These are phyloP conservation scores for Eristalis pertinax DNA, from an alignment of 2,888 invertebrate species.

Conservation along the genomic window DNA sequence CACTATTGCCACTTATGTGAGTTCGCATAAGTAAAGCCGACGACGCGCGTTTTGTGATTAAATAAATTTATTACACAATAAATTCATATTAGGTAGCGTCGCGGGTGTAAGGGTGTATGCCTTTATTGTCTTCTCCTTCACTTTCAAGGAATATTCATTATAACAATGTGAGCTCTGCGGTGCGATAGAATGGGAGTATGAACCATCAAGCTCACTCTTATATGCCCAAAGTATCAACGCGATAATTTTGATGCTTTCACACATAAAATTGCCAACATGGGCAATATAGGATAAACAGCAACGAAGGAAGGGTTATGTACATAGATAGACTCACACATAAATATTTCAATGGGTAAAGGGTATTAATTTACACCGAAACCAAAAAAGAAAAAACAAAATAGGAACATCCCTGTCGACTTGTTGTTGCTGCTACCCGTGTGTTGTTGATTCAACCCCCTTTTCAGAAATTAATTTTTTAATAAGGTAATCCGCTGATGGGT, in stretches of 20 bases:
- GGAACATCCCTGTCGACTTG: slow-evolving; percentile 41
- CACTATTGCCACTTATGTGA: slow-evolving; percentile 57
- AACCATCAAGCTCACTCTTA: slow-evolving; percentile 3
- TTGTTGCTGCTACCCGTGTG: not conserved
- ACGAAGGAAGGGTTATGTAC: slow-evolving; percentile 36
- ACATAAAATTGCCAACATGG: slow-evolving; percentile 55
- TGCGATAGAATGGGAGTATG: slow-evolving; percentile 20
- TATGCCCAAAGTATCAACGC: slow-evolving; percentile 65
- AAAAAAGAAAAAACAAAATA: slow-evolving; percentile 22
- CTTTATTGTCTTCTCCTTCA: slow-evolving; percentile 67
- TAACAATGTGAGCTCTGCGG: slow-evolving; percentile 66
- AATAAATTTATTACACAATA: slow-evolving; percentile 71
- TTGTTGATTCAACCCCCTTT: slow-evolving; percentile 49
- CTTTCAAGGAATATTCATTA: slow-evolving; percentile 66
- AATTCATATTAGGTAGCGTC: slow-evolving; percentile 67
- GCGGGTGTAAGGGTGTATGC: slow-evolving; percentile 65
- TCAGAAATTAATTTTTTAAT: slow-evolving; percentile 60
- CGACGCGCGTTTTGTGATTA: slow-evolving; percentile 67
- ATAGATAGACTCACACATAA: slow-evolving; percentile 36
- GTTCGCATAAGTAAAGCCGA: slow-evolving; percentile 43
- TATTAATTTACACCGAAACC: slow-evolving; percentile 54
- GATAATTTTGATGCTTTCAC: slow-evolving; percentile 65
- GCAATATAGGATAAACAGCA: not conserved
- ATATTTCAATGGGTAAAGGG: slow-evolving; percentile 57
- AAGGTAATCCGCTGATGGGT: slow-evolving; percentile 61